These are phyloP conservation scores for Margarornis squamiger DNA, from an alignment of 2,797 vertebrate genomes.

Conservation along the genomic window DNA sequence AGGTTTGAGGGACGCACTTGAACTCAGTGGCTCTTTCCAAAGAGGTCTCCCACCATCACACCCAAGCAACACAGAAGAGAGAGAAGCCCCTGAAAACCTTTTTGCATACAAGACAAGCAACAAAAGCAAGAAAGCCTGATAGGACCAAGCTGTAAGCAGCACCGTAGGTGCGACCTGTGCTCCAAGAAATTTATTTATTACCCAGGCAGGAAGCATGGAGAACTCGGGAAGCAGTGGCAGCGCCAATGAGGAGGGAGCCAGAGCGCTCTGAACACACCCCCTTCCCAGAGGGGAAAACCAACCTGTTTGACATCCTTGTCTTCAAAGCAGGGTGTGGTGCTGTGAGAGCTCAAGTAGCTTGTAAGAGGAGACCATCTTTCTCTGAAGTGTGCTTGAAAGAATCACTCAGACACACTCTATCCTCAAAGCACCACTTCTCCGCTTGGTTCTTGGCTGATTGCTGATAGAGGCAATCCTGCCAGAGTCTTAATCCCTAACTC, in stretches of 20 bases:
- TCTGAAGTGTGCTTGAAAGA: background rate
- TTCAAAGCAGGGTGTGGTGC: conserved; percentile 25
- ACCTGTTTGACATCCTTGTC: conserved; percentile 29
- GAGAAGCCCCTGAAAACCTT: background rate
- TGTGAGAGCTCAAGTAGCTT: background rate
- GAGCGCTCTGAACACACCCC: background rate
- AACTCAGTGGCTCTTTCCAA: background rate
- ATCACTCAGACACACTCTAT: background rate
- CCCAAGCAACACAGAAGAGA: background rate
- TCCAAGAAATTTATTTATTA: conserved; percentile 12
- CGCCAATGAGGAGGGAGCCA: conserved; percentile 28
- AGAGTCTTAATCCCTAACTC: background rate
- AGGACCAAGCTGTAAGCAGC: background rate
- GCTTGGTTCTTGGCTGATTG: background rate
- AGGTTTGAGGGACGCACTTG: background rate
- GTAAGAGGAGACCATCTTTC: background rate
- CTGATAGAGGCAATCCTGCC: background rate
- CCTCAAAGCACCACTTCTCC: background rate
- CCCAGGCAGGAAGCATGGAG: background rate
- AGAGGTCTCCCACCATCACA: background rate
- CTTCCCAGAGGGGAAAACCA: background rate
- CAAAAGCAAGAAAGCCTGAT: background rate
- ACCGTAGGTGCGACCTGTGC: background rate
- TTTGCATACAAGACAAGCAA: background rate
- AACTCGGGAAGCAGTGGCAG: background rate